Base-by-base conservation (phyloP, 2,888 invertebrate genomes). In the Drepana falcataria region DNA sequence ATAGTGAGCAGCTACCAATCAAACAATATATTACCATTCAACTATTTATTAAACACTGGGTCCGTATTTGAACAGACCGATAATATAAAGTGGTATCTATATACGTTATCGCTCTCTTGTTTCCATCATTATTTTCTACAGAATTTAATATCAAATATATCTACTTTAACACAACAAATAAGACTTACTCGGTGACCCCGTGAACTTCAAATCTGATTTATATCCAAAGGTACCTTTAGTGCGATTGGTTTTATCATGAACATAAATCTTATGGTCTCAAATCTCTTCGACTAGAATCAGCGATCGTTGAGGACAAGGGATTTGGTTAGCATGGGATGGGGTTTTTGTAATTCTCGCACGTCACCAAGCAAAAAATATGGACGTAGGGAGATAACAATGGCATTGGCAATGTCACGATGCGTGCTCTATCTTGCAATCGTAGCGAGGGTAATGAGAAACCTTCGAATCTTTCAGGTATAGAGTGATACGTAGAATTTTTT, bases 371-470 rank as follows among this genome's bases (percentile, higher is more conserved):
- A 64, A 63, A 73, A 75, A 77, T 44, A 44, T 69, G 64, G 65
- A 61, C 65, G 58, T 62, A 65, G 63, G 58, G 55, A 57, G 66
- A 63, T 65, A 77, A 79, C 82, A 82, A 83, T 77, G 69, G 61
- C 66, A 53, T n/a, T n/a, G n/a, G n/a, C n/a, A n/a, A n/a, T n/a
- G 66, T 66, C 61, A 76, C 75, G 77, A 77, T 76, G 77, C 82
- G 77, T 82, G 77, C 74, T 69, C 73, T 81, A 81, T 83, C 80
- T 80, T 72, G 62, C 76, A 75, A 83, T 83, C 78, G 64, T 58
- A 59, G 55, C 54, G 54, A 73, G 74, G 83, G 81, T 85, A 81
- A 84, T 81, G 81, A 81, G 81, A 73, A 74, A 69, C 73, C 72
- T 77, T 72, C 74, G 77, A 75, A 75, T 66, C 61, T 73, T 76